Conservation (phyloP, 1,140 invertebrate species). For the Bombyx mandarina region DNA sequence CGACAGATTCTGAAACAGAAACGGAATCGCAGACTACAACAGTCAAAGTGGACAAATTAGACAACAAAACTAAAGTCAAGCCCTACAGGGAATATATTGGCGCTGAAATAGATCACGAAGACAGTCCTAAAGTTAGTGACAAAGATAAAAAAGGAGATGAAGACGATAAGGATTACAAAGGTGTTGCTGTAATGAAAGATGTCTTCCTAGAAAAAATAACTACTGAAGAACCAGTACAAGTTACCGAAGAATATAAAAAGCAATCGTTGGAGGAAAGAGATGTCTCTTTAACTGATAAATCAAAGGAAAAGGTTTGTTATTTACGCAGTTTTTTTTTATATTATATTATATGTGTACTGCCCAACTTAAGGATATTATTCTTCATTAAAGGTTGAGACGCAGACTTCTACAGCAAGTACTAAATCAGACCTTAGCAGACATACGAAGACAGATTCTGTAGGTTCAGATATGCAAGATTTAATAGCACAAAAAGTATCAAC, state of each 20-base stretch:
- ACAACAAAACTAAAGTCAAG: conserved; percentile 32
- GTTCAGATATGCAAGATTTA: conserved; percentile 55
- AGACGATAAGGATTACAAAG: conserved; percentile 63
- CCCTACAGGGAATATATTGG: conserved; percentile 24
- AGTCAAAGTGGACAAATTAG: conserved; percentile 49
- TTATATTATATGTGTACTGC: not conserved
- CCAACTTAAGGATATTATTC: conserved; percentile 6
- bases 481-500: conserved; percentile 42
- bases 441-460: conserved; percentile 61
- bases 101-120: conserved; percentile 10
- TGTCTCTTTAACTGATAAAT: conserved; percentile 35
- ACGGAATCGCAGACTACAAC: conserved; percentile 67
- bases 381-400: conserved; percentile 41
- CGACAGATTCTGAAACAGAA: conserved; percentile 70
- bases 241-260: conserved; percentile 51
- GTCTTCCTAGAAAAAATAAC: conserved; percentile 42
- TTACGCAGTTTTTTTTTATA: not conserved
- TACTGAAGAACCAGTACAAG: conserved; percentile 44
- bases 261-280: conserved; percentile 55
- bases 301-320: conserved; percentile 43
- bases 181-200: conserved; percentile 39
- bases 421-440: conserved; percentile 57
- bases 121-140: conserved; percentile 19
- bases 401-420: conserved; percentile 44
- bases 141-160: conserved; percentile 72